These are phyloP conservation scores for Gobiocypris rarus DNA, from an alignment of 2,113 vertebrate genomes.

Conservation along the genomic window DNA sequence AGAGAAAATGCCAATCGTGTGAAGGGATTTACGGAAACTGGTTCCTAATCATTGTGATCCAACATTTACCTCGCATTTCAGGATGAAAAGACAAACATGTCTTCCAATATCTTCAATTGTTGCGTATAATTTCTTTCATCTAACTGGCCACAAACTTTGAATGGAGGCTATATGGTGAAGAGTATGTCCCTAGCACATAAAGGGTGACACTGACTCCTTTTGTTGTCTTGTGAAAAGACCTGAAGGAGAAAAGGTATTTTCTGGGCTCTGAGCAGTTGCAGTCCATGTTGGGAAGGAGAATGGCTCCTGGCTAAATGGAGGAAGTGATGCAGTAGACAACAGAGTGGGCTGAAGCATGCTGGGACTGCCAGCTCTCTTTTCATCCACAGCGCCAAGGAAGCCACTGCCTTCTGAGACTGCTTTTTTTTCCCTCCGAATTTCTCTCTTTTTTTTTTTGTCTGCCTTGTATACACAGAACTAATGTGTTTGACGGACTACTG, in stretches of 20 bases:
- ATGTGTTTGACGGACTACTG: neutral
- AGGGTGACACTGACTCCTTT: slow-evolving; percentile 33
- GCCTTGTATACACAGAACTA: neutral
- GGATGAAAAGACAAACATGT: too few species aligned
- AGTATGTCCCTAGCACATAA: slow-evolving; percentile 27
- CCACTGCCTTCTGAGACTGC: neutral
- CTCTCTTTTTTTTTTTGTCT: neutral
- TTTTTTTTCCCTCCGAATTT: neutral
- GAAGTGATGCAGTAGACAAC: slow-evolving; percentile 42
- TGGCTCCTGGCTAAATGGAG: slow-evolving; percentile 46
- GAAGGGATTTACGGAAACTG: too few species aligned
- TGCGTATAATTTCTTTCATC: too few species aligned
- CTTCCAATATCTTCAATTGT: too few species aligned
- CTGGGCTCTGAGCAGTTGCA: slow-evolving; percentile 24
- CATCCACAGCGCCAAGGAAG: slow-evolving; percentile 13
- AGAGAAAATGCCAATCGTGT: too few species aligned
- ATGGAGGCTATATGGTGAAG: neutral
- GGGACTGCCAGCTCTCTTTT: slow-evolving; percentile 52
- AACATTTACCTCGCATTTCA: too few species aligned
- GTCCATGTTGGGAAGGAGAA: slow-evolving; percentile 29
- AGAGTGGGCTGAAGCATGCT: slow-evolving; percentile 44
- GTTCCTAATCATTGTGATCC: too few species aligned
- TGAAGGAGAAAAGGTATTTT: slow-evolving; percentile 37
- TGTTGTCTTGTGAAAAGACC: slow-evolving; percentile 42
- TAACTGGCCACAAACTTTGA: too few species aligned